Percentiles rank a stretch among this genome's conserved stretches.
Conservation (phyloP, 2,797 vertebrate species). For the Myotis findleyi region DNA sequence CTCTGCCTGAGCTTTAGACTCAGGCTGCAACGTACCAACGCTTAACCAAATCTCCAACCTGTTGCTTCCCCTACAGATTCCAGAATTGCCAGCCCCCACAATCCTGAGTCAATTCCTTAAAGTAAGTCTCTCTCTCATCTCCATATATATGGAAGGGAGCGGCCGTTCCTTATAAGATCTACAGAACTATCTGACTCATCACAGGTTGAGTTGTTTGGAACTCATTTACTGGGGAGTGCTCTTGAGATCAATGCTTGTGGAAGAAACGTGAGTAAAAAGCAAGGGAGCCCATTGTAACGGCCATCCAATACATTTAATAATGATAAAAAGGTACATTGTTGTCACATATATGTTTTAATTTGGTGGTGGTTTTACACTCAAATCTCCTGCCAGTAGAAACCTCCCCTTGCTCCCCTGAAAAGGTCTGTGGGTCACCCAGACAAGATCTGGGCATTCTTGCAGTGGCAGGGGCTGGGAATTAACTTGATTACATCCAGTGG, state of each 20-base stretch:
- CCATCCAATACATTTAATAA: no score
- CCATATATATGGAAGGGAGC: not conserved
- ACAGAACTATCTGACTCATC: not conserved
- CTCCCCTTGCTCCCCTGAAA: not conserved
- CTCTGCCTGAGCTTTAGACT: not conserved
- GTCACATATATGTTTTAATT: not conserved
- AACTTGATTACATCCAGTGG: not conserved
- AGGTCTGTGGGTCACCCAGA: not conserved
- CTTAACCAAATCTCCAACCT: no score
- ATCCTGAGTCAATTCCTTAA: not conserved
- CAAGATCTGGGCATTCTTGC: not conserved
- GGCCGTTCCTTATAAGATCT: not conserved
- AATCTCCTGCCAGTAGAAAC: not conserved
- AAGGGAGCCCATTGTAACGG: not conserved
- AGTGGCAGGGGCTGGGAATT: not conserved
- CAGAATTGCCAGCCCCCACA: not conserved
- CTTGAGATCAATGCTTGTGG: not conserved
- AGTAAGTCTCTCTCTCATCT: not conserved
- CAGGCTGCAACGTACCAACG: not conserved
- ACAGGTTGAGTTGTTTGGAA: not conserved
- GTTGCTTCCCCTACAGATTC: not conserved
- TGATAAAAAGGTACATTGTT: not conserved
- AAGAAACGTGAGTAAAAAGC: not conserved
- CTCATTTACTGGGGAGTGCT: not conserved
- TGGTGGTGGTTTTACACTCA: not conserved